A percentile compares a stretch with the other conserved stretches of the same genome.
Evolutionary conservation across 2,797 vertebrate genomes (phyloP).

Genomic region (Melopsittacus undulatus): DNA sequence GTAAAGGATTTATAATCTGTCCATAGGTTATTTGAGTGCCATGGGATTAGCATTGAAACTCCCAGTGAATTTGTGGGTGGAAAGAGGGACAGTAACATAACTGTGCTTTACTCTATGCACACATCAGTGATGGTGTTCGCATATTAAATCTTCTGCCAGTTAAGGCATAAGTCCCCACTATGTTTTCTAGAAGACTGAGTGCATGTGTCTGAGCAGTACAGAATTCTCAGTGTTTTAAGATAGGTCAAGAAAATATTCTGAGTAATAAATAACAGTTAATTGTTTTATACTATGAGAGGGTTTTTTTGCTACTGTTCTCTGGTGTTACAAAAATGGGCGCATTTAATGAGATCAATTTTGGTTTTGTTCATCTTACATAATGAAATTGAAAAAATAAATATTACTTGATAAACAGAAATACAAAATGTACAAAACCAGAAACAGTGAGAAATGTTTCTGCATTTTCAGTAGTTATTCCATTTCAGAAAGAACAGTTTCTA

Average conservation of each 20-base stretch:
- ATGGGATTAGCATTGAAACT: background rate
- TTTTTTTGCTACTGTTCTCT: background rate
- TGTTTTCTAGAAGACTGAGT: background rate
- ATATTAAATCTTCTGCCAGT: background rate
- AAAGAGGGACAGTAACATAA: background rate
- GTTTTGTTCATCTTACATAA: background rate
- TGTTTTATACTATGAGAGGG: background rate
- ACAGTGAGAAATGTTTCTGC: background rate
- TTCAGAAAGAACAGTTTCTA: slow-evolving; percentile 14
- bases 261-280: background rate
- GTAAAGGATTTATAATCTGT: background rate
- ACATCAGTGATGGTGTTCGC: background rate
- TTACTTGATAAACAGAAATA: background rate
- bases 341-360: background rate
- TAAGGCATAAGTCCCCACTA: background rate
- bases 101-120: background rate
- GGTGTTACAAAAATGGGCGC: background rate
- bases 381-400: background rate
- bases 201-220: background rate
- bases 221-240: background rate
- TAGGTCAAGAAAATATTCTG: background rate
- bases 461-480: background rate
- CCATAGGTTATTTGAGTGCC: background rate
- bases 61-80: background rate
- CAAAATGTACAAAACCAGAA: background rate